Evolutionary conservation across 2,797 vertebrate species (phyloP), one percentile per base, ranked within the genome.

Genomic region (Alcedo atthis): DNA sequence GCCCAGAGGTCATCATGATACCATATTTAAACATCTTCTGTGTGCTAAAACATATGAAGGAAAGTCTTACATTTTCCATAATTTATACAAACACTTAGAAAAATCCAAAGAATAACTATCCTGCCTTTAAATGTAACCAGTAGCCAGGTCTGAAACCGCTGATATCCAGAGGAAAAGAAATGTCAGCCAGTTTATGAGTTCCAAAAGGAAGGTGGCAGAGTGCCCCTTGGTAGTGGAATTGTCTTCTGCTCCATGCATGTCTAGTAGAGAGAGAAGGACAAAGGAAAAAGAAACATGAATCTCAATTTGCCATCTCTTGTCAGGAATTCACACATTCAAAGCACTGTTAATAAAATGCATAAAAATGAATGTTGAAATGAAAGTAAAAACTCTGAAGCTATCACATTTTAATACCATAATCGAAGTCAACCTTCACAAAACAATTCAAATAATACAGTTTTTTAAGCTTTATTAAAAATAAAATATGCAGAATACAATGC

Each of bases 171-270:
- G 12, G 32, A 76, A 42, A 82, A 28, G 43, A 70, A 83, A 58
- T 6, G 13, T 8, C 53, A 51, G 53, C 13, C 21, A 1, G 61
- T 35, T 92, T 77, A 96, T 7, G 92, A 91, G 67, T 67, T 98
- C 99, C 99, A 99, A 96, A 99, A 99, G 37, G 93, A 83, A 16
- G 98, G 62, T 28, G 91, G 96, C 89, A 99, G 97, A 87, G 98
- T 97, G 3, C 98, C 99, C 94, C 98, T 99, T 22, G 99, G 98
- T 5, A 98, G 84, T 16, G 97, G 97, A 89, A 99, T 98, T 87
- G 98, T 98, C 91, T 97, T 97, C 62, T 75, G 97, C 87, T 97
- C 97, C 71, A 99, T 94, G 45, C 98, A 98, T 35, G 95, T 97
- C 99, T 99, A 90, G 73, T 18, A 32, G 67, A 68, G 67, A 89